These are phyloP conservation scores for Sturnira hondurensis DNA, from an alignment of 2,113 vertebrate species.

Conservation along the genomic window DNA sequence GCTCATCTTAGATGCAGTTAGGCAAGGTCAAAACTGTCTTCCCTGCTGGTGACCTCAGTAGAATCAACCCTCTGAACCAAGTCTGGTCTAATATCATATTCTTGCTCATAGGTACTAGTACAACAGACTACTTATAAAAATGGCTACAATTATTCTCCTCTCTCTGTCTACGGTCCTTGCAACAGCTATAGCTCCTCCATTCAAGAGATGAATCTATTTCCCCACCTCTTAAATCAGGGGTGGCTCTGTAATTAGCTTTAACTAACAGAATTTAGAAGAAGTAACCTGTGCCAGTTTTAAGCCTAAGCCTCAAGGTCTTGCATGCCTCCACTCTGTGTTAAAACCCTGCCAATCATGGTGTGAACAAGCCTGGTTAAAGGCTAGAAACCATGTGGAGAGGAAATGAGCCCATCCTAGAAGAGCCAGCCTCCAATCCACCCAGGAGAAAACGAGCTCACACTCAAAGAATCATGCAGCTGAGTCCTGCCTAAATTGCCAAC, in stretches of 20 bases:
- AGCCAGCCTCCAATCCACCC: background rate
- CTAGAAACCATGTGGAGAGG: background rate
- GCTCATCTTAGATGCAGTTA: background rate
- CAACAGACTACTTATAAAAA: background rate
- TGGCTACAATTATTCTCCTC: background rate
- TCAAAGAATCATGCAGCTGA: background rate
- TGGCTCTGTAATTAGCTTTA: background rate
- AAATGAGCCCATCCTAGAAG: background rate
- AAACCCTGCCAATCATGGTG: background rate
- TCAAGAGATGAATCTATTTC: background rate
- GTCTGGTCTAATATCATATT: background rate
- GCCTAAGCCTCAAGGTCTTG: background rate
- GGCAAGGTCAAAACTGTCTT: background rate
- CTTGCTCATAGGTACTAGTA: background rate
- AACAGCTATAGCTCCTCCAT: background rate
- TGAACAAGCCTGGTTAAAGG: background rate
- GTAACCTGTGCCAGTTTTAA: background rate
- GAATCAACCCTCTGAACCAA: background rate
- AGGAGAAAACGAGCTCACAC: background rate
- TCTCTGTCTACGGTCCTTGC: background rate
- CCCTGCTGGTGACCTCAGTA: background rate
- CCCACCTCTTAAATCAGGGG: background rate
- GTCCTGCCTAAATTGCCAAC: background rate
- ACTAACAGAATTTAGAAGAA: conserved; percentile 23
- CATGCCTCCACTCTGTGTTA: background rate